Conservation (phyloP, 1,140 invertebrate genomes). For the Drosophila nikananu region DNA sequence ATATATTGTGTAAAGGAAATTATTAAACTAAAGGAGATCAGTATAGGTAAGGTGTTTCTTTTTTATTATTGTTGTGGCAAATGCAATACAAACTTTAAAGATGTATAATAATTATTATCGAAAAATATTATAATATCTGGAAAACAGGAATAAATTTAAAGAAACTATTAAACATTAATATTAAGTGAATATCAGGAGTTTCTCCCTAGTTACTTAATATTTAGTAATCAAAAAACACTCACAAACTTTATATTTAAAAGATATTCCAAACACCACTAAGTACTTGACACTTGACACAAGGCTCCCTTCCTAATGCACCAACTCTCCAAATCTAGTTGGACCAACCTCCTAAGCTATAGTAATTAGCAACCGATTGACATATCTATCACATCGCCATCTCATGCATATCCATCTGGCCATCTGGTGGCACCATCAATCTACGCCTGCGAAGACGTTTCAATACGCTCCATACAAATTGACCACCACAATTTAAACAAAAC, state of each 20-base stretch:
- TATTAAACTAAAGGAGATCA: not conserved
- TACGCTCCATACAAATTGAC: conserved; percentile 65
- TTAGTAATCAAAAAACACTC: not conserved
- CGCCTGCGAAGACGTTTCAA: conserved; percentile 52
- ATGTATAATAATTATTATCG: not conserved
- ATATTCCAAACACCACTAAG: no score
- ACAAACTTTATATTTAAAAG: not conserved
- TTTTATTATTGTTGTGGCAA: not conserved
- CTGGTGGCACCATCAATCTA: conserved; percentile 56
- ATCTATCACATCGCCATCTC: conserved; percentile 18
- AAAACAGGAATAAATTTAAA: no score
- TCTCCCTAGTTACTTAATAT: not conserved
- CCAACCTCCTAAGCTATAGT: not conserved
- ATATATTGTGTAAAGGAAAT: not conserved
- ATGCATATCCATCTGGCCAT: conserved; percentile 36
- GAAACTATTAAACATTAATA: not conserved
- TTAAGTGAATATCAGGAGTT: accelerated
- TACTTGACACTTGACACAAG: not conserved
- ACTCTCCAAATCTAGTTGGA: not conserved
- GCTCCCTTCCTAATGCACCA: not conserved
- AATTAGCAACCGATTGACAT: conserved; percentile 40
- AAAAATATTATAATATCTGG: not conserved
- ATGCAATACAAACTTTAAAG: not conserved
- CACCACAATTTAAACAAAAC: conserved; percentile 61
- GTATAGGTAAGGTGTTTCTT: not conserved